Evolutionary conservation across 2,113 vertebrate genomes (phyloP).

Genomic region (Phrynosoma platyrhinos): DNA sequence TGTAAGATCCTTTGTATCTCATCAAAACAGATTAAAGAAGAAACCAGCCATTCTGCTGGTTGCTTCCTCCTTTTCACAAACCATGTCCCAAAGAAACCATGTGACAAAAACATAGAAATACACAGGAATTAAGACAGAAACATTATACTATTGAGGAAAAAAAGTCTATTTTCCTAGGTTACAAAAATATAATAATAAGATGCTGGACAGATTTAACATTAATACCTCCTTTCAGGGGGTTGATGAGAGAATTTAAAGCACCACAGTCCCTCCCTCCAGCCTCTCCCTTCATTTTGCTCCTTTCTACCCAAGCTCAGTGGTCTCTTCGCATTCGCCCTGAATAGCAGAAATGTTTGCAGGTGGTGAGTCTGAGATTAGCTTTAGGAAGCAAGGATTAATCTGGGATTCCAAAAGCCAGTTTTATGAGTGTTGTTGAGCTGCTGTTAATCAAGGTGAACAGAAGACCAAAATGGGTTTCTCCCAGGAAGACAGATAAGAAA

Average conservation of each 20-base stretch:
- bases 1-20: not conserved
- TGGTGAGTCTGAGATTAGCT: not conserved
- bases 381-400: not conserved
- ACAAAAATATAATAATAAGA: too few relatives aligned
- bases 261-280: not conserved
- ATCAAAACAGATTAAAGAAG: not conserved
- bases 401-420: not conserved
- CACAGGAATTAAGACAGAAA: not conserved
- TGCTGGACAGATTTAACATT: too few relatives aligned
- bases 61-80: constrained; percentile 8
- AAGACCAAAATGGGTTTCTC: not conserved
- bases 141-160: not conserved
- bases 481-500: not conserved
- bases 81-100: not conserved
- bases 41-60: fast-evolving
- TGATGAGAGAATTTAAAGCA: not conserved
- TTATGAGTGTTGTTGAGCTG: not conserved
- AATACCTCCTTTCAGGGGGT: too few relatives aligned
- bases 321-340: not conserved
- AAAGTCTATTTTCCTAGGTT: not conserved
- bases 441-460: not conserved
- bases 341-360: not conserved
- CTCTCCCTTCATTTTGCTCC: not conserved
- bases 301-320: not conserved
- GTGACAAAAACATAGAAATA: not conserved